Evolutionary conservation across 2,797 vertebrate genomes (phyloP).

Genomic region (Ciconia nigra): DNA sequence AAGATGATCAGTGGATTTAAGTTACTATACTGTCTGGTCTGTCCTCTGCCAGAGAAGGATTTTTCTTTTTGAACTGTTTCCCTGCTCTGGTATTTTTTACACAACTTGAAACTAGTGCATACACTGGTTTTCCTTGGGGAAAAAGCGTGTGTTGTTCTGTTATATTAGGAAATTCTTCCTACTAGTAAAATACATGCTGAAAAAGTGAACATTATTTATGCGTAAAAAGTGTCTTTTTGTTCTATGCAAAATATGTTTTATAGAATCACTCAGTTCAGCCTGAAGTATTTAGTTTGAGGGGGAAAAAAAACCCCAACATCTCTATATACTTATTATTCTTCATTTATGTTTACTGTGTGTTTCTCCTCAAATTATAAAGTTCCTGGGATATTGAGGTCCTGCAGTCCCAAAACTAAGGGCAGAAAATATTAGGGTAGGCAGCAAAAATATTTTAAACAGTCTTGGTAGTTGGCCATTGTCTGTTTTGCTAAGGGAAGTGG

Average conservation of each 20-base stretch:
- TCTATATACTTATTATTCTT: neutral
- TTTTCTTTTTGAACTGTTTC: neutral
- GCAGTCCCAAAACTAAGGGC: neutral
- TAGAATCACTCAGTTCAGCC: neutral
- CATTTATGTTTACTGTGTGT: neutral
- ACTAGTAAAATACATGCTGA: neutral
- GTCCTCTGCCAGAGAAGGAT: neutral
- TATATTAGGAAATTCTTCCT: neutral
- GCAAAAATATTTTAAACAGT: neutral
- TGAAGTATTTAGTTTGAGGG: neutral
- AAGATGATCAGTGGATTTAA: neutral
- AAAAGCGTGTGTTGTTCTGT: neutral
- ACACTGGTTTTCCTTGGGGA: neutral
- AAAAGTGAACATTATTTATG: neutral
- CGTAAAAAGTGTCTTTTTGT: neutral
- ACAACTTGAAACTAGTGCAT: neutral
- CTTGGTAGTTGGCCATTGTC: neutral
- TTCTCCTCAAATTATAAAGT: neutral
- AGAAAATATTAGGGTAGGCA: neutral
- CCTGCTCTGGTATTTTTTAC: neutral
- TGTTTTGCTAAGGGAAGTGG: neutral
- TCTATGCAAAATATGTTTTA: neutral
- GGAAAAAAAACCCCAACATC: neutral
- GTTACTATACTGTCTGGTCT: neutral
- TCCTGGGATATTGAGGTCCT: neutral